Conservation (phyloP, 2,888 invertebrate species). For the Andrena haemorrhoa region DNA sequence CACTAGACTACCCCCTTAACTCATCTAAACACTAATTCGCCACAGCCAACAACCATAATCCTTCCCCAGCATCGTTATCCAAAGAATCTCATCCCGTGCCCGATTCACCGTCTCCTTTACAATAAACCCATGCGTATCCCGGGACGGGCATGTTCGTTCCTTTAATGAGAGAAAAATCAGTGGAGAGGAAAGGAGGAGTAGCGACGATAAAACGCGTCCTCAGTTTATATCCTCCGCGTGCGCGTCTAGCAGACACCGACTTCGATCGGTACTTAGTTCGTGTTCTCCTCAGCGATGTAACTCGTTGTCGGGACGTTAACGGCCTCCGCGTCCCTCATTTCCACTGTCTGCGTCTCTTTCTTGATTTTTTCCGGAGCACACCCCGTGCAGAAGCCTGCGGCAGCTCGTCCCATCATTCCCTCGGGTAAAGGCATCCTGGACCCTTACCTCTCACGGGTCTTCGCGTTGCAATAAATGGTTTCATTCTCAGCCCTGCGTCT, state of each 20-base stretch:
- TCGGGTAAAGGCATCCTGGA: conserved; percentile 68
- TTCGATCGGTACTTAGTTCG: conserved; percentile 47
- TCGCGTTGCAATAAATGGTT: conserved; percentile 82
- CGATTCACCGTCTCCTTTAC: background rate
- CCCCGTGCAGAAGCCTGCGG: conserved; percentile 48
- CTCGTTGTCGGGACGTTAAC: conserved; percentile 56
- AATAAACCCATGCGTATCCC: background rate
- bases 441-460: conserved; percentile 72
- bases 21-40: too few species aligned
- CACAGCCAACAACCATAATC: too few species aligned
- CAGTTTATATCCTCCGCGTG: conserved; percentile 1
- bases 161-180: background rate
- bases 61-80: too few species aligned
- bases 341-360: conserved; percentile 56
- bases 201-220: conserved; percentile 19
- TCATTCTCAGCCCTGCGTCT: conserved; percentile 79
- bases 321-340: conserved; percentile 63
- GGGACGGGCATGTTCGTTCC: background rate
- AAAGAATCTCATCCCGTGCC: background rate
- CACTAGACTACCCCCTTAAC: too few species aligned
- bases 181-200: background rate
- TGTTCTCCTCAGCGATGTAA: conserved; percentile 13
- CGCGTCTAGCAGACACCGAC: conserved; percentile 2
- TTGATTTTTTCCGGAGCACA: conserved; percentile 64
- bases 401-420: conserved; percentile 71